phyloP scores from a whole-genome alignment of 2,888 invertebrate genomes.

The Tiphia femorata region DNA sequence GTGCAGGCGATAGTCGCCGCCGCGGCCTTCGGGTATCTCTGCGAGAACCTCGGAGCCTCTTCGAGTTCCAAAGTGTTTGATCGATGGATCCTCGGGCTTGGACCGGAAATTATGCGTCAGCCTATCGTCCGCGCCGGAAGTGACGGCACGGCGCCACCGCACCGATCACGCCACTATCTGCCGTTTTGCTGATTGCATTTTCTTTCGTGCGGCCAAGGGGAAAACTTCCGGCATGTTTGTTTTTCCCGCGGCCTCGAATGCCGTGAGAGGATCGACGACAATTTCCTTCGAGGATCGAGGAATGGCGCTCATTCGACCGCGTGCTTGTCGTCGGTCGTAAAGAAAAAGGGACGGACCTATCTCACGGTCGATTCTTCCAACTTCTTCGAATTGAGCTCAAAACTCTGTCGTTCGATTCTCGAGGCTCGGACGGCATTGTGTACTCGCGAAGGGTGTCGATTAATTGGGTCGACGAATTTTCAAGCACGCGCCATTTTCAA shows the following conservation, averaged over 20 bases:
- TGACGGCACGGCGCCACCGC: constrained; percentile 55
- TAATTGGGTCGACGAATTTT: too few species aligned
- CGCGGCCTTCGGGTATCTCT: constrained; percentile 30
- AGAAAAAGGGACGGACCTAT: too few species aligned
- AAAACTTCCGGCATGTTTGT: constrained; percentile 39
- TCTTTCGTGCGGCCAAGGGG: constrained; percentile 31
- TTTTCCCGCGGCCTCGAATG: constrained; percentile 34
- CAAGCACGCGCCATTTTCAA: too few species aligned
- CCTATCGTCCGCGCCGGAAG: constrained; percentile 63
- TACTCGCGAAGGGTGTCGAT: too few species aligned
- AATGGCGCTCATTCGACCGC: not conserved
- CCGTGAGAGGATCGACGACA: constrained; percentile 18
- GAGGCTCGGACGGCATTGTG: too few species aligned
- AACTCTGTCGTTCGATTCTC: too few species aligned
- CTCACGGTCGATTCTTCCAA: too few species aligned
- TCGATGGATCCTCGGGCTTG: constrained; percentile 65
- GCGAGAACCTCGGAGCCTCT: constrained; percentile 32
- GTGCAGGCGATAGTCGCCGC: constrained; percentile 8
- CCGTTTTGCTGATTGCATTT: constrained; percentile 57
- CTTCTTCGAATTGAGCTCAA: too few species aligned
- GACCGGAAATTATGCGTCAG: constrained; percentile 69
- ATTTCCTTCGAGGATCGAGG: constrained; percentile 16
- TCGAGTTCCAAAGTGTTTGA: constrained; percentile 61
- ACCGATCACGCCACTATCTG: constrained; percentile 65
- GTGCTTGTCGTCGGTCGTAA: not conserved